A percentile compares a stretch with the other conserved stretches of the same genome.
Conservation (phyloP, 2,113 vertebrate species). For the Mormyrus lacerda region DNA sequence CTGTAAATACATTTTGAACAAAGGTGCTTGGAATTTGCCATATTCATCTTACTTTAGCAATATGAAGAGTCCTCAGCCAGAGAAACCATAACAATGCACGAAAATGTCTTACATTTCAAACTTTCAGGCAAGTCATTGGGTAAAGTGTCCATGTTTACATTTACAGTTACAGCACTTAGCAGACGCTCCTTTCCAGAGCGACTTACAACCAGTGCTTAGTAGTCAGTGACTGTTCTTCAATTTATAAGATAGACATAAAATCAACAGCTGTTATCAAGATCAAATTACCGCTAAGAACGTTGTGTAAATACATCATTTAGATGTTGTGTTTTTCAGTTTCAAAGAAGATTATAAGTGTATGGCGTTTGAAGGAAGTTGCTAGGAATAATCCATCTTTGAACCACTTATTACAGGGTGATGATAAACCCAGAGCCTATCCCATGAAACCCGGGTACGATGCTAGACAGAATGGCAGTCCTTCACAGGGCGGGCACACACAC, state of each 20-base stretch:
- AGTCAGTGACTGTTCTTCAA: no score
- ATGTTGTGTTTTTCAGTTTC: neutral
- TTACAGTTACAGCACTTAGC: no score
- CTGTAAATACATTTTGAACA: constrained; percentile 53
- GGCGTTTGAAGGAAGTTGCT: neutral
- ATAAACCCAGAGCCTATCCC: neutral
- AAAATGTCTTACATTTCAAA: constrained; percentile 31
- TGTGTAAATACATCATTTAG: no score
- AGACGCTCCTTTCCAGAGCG: no score
- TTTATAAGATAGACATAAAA: no score
- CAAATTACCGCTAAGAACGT: no score
- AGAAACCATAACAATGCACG: constrained; percentile 50
- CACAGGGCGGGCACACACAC: neutral
- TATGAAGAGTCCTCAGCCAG: constrained; percentile 57
- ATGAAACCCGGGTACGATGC: neutral
- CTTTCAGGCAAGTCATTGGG: neutral
- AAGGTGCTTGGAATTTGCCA: constrained; percentile 48
- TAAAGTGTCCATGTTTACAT: neutral
- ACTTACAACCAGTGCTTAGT: no score
- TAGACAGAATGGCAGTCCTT: neutral
- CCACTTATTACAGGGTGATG: neutral
- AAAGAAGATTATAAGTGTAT: constrained; percentile 6
- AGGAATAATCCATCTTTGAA: neutral
- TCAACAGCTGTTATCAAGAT: no score
- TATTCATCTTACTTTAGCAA: constrained; percentile 66